These are phyloP conservation scores for Schizaphis graminum DNA, from an alignment of 2,888 invertebrate species.

Conservation along the genomic window DNA sequence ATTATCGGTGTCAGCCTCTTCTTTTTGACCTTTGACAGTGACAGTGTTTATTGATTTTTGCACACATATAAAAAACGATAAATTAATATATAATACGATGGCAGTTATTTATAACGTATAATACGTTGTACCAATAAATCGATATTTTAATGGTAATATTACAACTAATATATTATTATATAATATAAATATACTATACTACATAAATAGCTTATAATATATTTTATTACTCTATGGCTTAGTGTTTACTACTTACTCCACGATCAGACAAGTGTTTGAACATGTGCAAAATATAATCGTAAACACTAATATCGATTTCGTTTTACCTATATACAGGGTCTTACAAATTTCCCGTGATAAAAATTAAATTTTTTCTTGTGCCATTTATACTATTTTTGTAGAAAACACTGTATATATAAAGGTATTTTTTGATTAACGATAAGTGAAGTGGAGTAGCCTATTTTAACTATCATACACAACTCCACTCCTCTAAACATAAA, in stretches of 20 bases:
- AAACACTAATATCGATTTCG: neutral
- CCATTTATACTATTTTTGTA: neutral
- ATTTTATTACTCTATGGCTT: neutral
- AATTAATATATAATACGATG: neutral
- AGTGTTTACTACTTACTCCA: neutral
- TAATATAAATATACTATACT: too few relatives aligned
- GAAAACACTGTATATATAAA: too few relatives aligned
- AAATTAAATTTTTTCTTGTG: neutral
- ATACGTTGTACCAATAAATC: neutral
- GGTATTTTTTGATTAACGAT: too few relatives aligned
- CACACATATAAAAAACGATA: neutral
- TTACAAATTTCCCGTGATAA: neutral
- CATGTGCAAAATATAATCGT: neutral
- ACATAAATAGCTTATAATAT: neutral
- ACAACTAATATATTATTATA: neutral
- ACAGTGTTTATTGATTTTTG: neutral
- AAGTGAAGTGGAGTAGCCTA: too few relatives aligned
- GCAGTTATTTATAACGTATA: neutral
- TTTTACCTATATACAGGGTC: neutral
- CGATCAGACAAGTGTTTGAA: neutral
- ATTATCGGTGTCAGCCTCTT: constrained; percentile 35
- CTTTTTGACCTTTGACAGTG: constrained; percentile 38
- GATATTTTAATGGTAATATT: neutral
- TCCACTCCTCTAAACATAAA: too few relatives aligned
- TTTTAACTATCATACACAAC: too few relatives aligned